Conservation (phyloP, 2,888 invertebrate species). For the Ethmia dodecea region DNA sequence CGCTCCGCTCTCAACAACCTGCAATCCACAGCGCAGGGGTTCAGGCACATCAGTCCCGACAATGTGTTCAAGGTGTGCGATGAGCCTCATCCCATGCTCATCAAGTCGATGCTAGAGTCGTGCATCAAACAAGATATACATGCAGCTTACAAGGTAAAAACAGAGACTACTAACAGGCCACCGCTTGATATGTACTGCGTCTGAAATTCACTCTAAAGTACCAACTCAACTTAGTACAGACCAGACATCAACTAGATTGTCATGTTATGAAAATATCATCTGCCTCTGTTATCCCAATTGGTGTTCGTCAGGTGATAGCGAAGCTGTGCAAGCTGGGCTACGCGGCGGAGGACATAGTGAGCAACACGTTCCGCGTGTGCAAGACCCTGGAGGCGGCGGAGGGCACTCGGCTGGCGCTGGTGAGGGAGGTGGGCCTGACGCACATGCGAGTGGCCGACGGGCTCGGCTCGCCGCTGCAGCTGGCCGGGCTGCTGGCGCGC, state of each 20-base stretch:
- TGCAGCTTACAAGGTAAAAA: constrained; percentile 86
- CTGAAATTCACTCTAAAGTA: too few species aligned
- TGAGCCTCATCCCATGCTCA: constrained; percentile 97
- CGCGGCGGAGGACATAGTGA: constrained; percentile 97
- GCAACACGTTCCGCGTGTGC: constrained; percentile 95
- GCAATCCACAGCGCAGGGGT: constrained; percentile 85
- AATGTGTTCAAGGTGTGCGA: constrained; percentile 99
- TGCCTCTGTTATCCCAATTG: neutral
- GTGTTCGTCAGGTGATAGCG: constrained; percentile 81
- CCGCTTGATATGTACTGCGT: neutral
- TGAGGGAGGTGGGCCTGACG: constrained; percentile 93
- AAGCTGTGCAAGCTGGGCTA: constrained; percentile 96
- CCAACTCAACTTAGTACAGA: too few species aligned
- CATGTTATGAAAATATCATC: too few species aligned
- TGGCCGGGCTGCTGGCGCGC: constrained; percentile 92
- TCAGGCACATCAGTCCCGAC: constrained; percentile 91
- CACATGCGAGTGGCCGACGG: constrained; percentile 96
- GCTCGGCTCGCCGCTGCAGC: constrained; percentile 89
- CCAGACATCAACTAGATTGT: too few species aligned
- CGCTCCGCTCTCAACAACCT: constrained; percentile 98
- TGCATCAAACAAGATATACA: constrained; percentile 90
- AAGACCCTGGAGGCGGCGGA: constrained; percentile 91
- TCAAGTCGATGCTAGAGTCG: constrained; percentile 92
- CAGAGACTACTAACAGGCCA: too few species aligned
- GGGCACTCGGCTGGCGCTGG: constrained; percentile 87